These are phyloP conservation scores for Plutomurus gul DNA, from an alignment of 1,140 invertebrate species.

Conservation along the genomic window DNA sequence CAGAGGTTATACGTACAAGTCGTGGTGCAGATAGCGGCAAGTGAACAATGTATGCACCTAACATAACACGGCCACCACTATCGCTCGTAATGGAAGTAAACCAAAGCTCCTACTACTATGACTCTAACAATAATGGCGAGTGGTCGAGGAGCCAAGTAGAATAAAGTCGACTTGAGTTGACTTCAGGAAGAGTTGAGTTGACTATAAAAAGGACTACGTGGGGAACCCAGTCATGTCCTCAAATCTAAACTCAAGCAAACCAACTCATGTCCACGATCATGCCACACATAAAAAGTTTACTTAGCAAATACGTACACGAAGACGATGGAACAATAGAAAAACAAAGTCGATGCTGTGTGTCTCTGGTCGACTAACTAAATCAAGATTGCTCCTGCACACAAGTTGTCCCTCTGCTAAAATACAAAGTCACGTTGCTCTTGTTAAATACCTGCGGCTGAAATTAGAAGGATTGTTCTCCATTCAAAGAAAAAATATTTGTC, in stretches of 20 bases:
- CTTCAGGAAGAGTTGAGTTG: not conserved
- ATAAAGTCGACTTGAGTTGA: not conserved
- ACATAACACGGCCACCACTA: not conserved
- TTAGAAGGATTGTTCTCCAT: conserved; percentile 33
- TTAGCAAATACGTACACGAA: not conserved
- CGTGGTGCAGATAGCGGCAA: not conserved
- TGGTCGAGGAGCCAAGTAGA: too few relatives aligned
- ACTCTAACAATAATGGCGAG: not conserved
- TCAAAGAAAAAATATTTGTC: too few relatives aligned
- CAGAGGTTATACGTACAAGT: not conserved
- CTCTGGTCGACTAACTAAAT: not conserved
- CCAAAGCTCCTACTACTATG: too few relatives aligned
- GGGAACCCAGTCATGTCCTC: conserved; percentile 29
- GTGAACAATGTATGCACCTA: not conserved
- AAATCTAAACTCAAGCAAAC: conserved; percentile 25
- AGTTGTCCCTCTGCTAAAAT: not conserved
- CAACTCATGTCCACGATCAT: conserved; percentile 19
- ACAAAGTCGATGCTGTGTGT: not conserved
- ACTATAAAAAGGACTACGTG: conserved; percentile 31
- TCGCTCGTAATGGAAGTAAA: too few relatives aligned
- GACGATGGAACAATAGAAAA: not conserved
- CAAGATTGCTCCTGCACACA: not conserved
- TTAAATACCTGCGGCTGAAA: conserved; percentile 49
- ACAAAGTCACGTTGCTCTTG: conserved; percentile 49
- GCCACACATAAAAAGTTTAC: conserved; percentile 19